These are phyloP conservation scores for Imbricaverruca yamaguchii DNA, from an alignment of 2,888 invertebrate genomes.

Conservation along the genomic window DNA sequence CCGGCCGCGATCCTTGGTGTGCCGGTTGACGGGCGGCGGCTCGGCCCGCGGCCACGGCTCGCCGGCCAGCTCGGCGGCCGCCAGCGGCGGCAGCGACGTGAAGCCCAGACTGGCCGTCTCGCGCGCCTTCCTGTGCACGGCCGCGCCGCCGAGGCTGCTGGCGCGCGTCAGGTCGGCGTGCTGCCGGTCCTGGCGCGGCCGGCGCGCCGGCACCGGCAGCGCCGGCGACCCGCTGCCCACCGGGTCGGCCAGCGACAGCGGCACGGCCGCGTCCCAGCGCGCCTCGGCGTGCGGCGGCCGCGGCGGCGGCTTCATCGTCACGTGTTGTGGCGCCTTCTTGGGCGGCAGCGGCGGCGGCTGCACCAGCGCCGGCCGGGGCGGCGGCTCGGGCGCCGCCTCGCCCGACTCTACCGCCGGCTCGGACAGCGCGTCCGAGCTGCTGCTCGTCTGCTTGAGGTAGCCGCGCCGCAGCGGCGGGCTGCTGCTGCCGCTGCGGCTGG, in stretches of 20 bases:
- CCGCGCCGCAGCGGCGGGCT: constrained; percentile 28
- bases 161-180: constrained; percentile 11
- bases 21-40: constrained; percentile 29
- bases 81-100: constrained; percentile 28
- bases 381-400: constrained; percentile 53
- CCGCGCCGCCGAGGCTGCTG: constrained; percentile 17
- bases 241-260: constrained; percentile 45
- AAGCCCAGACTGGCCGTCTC: constrained; percentile 7
- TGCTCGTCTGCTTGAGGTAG: constrained; percentile 26
- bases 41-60: constrained; percentile 30
- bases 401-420: constrained; percentile 40
- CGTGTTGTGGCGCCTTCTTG: constrained; percentile 55
- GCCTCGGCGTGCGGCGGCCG: constrained; percentile 50
- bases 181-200: constrained; percentile 28
- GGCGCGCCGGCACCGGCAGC: constrained; percentile 53
- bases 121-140: constrained; percentile 6
- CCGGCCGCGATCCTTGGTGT: constrained; percentile 18
- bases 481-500: constrained; percentile 28
- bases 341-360: constrained; percentile 67
- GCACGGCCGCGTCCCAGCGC: constrained; percentile 24
- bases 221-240: constrained; percentile 48
- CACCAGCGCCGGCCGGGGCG: constrained; percentile 52
- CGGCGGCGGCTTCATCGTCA: constrained; percentile 56
- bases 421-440: constrained; percentile 31
- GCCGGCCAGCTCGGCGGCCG: background rate